These are phyloP conservation scores for Disparrhopalites patrizii DNA, from an alignment of 2,888 invertebrate species.

Conservation along the genomic window DNA sequence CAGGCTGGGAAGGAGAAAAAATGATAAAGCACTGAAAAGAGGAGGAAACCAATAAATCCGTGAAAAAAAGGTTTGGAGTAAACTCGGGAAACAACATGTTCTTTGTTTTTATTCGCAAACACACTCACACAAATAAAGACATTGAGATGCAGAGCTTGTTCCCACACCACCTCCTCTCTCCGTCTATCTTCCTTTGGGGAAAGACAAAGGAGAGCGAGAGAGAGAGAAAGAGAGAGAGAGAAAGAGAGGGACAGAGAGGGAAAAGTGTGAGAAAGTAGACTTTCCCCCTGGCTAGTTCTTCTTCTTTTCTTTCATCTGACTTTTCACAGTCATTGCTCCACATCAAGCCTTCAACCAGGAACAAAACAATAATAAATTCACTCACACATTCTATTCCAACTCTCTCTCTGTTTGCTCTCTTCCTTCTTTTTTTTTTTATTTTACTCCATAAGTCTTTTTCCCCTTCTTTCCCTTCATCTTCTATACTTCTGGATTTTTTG, in stretches of 20 bases:
- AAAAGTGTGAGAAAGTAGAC: not conserved
- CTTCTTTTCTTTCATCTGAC: not conserved
- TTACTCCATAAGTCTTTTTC: not conserved
- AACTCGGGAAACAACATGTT: not conserved
- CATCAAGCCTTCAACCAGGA: too few relatives aligned
- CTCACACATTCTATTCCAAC: not conserved
- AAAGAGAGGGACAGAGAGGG: too few relatives aligned
- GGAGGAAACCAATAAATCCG: constrained; percentile 3
- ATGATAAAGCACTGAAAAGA: not conserved
- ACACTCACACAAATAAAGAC: not conserved
- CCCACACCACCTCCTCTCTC: too few relatives aligned
- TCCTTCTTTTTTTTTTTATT: not conserved
- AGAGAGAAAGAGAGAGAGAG: not conserved
- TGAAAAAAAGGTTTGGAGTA: not conserved
- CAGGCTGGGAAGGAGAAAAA: not conserved
- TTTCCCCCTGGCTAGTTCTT: not conserved
- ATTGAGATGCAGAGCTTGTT: constrained; percentile 1
- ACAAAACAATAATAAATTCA: too few relatives aligned
- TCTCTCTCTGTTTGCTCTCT: not conserved
- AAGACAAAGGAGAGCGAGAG: not conserved
- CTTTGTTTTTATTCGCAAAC: not conserved
- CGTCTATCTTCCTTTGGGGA: not conserved
- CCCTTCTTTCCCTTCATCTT: not conserved
- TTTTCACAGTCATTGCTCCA: not conserved
- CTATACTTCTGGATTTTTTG: not conserved